Evolutionary conservation across 2,797 vertebrate species (phyloP), one percentile per base, ranked within the genome.

Genomic region (Tarsius wallacei): DNA sequence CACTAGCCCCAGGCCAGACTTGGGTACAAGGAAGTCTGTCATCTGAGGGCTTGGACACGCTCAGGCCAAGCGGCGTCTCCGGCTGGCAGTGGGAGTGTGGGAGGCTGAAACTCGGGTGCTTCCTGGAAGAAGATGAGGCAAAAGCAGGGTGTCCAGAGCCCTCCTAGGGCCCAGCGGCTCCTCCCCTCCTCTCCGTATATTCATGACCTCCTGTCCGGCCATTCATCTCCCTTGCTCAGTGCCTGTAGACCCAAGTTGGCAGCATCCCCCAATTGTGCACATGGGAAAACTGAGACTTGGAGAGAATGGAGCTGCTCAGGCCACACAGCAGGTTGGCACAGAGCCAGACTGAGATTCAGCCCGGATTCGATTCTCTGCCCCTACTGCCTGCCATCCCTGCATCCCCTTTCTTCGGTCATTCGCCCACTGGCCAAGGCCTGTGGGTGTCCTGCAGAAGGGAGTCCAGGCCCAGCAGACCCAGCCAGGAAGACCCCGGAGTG

Each of bases 21-120:
- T 28, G 55, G 49, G 68, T 51, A 91, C 82, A 2, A 2, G 89
- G 80, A 94, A 66, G 93, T 90, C 88, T 97, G 42, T 97, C 96
- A 97, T 96, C 81, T 78, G 57, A 90, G 81, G 81, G 97, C 97
- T 95, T 97, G 97, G 97, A 96, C 77, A 93, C 96, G 96, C 98
- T 88, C 90, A 86, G 95, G 77, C 97, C 96, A 97, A 96, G 97
- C 91, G 0, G 98, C 94, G 94, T 97, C 97, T 57, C 63, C 7
- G 66, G 88, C 21, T 31, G 24, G 94, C 70, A 26, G 84, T 3
- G 2, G 33, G 55, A 68, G 71, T 78, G 98, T 97, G 84, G 97
- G 98, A 22, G 95, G 97, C 59, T 68, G 57, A 91, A 88, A 74
- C 78, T 7, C 24, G 4, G 64, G 31, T 22, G 57, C 77, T 94